Evolutionary conservation across 2,888 invertebrate genomes (phyloP).

Genomic region (Neoscelio sp.): DNA sequence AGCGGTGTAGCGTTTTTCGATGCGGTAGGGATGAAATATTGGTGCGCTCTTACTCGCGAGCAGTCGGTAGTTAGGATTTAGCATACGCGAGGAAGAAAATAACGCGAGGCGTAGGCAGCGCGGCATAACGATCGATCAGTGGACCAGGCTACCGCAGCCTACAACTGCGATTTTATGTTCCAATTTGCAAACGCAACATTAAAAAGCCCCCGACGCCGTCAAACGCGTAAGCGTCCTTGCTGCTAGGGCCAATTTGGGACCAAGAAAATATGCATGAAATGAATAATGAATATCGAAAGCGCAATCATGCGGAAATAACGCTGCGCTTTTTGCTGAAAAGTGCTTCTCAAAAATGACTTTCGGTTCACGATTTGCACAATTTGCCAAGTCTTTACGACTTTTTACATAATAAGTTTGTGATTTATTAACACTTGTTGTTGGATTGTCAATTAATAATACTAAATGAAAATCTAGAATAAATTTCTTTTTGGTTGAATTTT

Average conservation of each 20-base stretch:
- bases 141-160: constrained; percentile 79
- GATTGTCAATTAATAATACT: too few relatives aligned
- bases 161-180: constrained; percentile 81
- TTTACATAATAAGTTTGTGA: neutral
- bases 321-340: constrained; percentile 2
- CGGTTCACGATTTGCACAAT: neutral
- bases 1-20: neutral
- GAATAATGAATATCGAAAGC: constrained; percentile 41
- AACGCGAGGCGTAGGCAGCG: constrained; percentile 75
- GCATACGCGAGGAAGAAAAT: constrained; percentile 46
- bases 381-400: neutral
- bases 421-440: too few relatives aligned
- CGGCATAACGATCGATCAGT: constrained; percentile 81
- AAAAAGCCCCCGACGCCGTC: constrained; percentile 70
- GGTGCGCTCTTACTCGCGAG: constrained; percentile 34
- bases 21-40: constrained; percentile 50
- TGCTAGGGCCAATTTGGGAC: constrained; percentile 57
- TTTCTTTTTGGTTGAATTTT: too few relatives aligned
- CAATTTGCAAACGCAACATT: constrained; percentile 81
- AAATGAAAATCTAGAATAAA: too few relatives aligned
- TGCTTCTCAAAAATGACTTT: neutral
- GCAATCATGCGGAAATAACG: constrained; percentile 43
- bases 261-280: constrained; percentile 40
- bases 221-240: constrained; percentile 64
- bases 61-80: constrained; percentile 51